These are phyloP conservation scores for Seriola quinqueradiata DNA, from an alignment of 2,113 vertebrate species.

Conservation along the genomic window DNA sequence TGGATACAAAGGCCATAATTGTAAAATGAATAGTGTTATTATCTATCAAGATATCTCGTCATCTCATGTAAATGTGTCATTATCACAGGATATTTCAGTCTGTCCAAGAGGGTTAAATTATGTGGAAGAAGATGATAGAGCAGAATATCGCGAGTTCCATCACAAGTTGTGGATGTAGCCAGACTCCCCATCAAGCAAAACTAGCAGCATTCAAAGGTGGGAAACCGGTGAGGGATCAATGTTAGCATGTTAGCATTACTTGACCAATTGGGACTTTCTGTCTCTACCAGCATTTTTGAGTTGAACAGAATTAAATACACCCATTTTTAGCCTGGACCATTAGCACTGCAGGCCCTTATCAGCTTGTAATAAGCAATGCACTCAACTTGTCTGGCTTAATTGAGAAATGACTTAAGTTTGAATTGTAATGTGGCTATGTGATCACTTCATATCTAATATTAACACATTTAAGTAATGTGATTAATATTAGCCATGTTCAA, in stretches of 20 bases:
- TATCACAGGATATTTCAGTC: slow-evolving; percentile 2
- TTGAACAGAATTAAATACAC: background rate
- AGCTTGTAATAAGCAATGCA: background rate
- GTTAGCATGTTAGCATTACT: background rate
- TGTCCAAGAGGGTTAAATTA: background rate
- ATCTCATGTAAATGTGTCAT: background rate
- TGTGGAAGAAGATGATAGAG: background rate
- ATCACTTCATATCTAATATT: background rate
- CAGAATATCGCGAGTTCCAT: background rate
- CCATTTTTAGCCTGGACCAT: background rate
- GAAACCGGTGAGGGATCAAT: too few relatives aligned
- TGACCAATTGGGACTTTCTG: too few relatives aligned
- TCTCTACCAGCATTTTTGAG: background rate
- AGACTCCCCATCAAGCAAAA: too few relatives aligned
- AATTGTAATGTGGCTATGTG: background rate
- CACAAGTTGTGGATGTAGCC: too few relatives aligned
- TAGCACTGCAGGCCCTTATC: background rate
- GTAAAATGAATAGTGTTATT: background rate
- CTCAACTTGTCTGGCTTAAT: background rate
- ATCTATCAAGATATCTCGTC: background rate
- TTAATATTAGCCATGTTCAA: background rate
- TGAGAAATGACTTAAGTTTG: background rate
- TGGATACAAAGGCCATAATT: background rate
- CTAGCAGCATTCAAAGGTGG: too few relatives aligned
- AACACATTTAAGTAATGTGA: background rate